Evolutionary conservation across 92 coral and sea anemone genomes (phyloP), one percentile per base, ranked within the genome.

Genomic region (Pocillopora meandrina): DNA sequence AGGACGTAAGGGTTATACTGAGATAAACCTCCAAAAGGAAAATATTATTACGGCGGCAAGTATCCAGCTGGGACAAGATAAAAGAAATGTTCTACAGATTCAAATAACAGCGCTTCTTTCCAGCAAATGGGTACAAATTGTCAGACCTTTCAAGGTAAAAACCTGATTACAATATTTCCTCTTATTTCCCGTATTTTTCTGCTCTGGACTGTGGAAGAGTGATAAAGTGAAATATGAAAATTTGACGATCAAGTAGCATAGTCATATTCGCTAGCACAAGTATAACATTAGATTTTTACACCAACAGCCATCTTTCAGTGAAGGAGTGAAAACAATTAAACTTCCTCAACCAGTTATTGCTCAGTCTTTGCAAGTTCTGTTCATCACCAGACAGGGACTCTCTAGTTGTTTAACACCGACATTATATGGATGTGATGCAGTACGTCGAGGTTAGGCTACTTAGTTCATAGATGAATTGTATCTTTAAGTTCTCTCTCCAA

Each of bases 381-480:
- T 81, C 12, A 1, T 9, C 23, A 75, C 16, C 56, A 1, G 2
- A 1, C 1, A 0, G 1, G 1, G 1, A 21, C 12, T 2, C 13
- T 14, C 57, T 6, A 56, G 69, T 34, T 81, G 85, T 31, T 33
- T 70, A 8, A 70, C 42, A 81, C 76, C 77, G 2, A 76, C 60
- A 70, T 34, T 81, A 12, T 71, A 81, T 35, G 85, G 85, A 0
- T 81, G 85, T 59, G 77, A 42, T 6, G 49, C 49, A 35, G 47
- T 81, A 70, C 76, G 52, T 5, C 2, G 61, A 59, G 85, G 77
- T 81, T 56, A 47, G 71, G 6, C 0, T 64, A 23, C 26, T 13
- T 4, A 23, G 26, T 23, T 23, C 26, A 23, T 23, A 23, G 26
- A 23, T 23, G 26, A 23, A 23, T 70, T 3, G 2, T 70, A 8